Percentiles rank a stretch among this genome's conserved stretches.
Evolutionary conservation across 2,888 invertebrate species (phyloP).

Genomic region (Chalcosyrphus nemorum): DNA sequence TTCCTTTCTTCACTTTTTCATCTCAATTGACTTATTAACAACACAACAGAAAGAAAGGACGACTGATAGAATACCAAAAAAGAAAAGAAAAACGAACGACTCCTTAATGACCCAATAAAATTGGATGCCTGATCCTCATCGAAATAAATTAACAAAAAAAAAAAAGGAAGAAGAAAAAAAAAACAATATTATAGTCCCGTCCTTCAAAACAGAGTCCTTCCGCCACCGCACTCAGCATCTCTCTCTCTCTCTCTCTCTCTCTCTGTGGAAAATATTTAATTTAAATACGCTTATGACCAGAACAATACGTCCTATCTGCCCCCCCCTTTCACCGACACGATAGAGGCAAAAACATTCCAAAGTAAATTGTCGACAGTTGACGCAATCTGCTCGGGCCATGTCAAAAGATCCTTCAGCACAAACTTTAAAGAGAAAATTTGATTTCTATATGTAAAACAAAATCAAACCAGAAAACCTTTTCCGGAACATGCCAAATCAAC

Average conservation of each 20-base stretch:
- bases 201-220: constrained; percentile 16
- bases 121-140: constrained; percentile 29
- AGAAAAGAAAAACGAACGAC: constrained; percentile 18
- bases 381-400: constrained; percentile 46
- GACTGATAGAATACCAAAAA: constrained; percentile 1
- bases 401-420: constrained; percentile 2
- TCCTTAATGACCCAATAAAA: constrained; percentile 56
- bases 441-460: constrained; percentile 25
- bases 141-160: constrained; percentile 47
- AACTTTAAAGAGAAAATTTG: constrained; percentile 51
- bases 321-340: too few relatives aligned
- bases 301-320: constrained; percentile 37
- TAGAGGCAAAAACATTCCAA: constrained; percentile 5
- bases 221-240: neutral
- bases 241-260: too few relatives aligned
- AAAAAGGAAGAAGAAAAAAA: neutral
- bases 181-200: constrained; percentile 26
- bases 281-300: constrained; percentile 60
- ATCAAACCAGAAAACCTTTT: constrained; percentile 12
- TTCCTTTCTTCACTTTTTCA: constrained; percentile 20
- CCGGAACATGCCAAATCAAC: constrained; percentile 16
- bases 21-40: constrained; percentile 47
- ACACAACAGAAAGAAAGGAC: neutral
- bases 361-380: constrained; percentile 27
- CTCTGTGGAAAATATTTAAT: constrained; percentile 68